phyloP scores from a whole-genome alignment of 2,797 vertebrate species.

The Discoglossus pictus region DNA sequence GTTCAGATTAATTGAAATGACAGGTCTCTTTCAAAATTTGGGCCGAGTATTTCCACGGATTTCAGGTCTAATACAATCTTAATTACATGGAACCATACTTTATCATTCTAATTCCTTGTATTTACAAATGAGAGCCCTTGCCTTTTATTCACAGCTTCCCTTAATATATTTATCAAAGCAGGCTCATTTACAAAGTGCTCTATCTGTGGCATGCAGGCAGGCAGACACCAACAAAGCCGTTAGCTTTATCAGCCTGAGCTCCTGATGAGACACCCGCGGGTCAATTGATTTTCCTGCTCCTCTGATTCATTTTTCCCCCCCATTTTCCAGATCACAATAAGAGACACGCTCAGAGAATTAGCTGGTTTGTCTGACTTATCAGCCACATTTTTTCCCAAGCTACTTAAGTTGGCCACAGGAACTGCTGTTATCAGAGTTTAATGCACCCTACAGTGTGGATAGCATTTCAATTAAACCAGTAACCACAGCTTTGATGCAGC shows the following conservation, averaged over 20 bases:
- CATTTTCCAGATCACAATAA: slow-evolving; percentile 98
- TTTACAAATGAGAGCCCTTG: slow-evolving; percentile 99
- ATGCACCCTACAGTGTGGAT: slow-evolving; percentile 99
- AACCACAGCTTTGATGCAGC: slow-evolving; percentile 98
- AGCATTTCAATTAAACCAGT: slow-evolving; percentile 99
- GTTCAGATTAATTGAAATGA: slow-evolving; percentile 99
- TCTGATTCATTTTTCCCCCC: slow-evolving; percentile 95
- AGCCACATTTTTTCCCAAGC: slow-evolving; percentile 84
- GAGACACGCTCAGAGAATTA: slow-evolving; percentile 99
- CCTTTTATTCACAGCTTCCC: slow-evolving; percentile 99
- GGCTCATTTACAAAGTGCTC: slow-evolving; percentile 99
- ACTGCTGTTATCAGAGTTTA: slow-evolving; percentile 98
- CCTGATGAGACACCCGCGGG: slow-evolving; percentile 98
- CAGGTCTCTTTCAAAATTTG: slow-evolving; percentile 99
- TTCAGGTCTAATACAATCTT: slow-evolving; percentile 99
- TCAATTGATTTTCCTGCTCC: slow-evolving; percentile 99
- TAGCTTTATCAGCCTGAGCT: slow-evolving; percentile 97
- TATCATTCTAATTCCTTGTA: slow-evolving; percentile 99
- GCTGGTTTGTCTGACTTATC: slow-evolving; percentile 97
- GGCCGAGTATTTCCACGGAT: slow-evolving; percentile 99
- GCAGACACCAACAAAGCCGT: slow-evolving; percentile 99
- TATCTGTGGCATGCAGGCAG: slow-evolving; percentile 99
- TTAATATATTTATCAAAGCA: slow-evolving; percentile 99
- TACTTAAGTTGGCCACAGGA: slow-evolving; percentile 99
- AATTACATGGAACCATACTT: slow-evolving; percentile 99